Percentiles rank a stretch among this genome's conserved stretches.
Conservation (phyloP, 2,797 vertebrate genomes). For the Eptatretus atami region DNA sequence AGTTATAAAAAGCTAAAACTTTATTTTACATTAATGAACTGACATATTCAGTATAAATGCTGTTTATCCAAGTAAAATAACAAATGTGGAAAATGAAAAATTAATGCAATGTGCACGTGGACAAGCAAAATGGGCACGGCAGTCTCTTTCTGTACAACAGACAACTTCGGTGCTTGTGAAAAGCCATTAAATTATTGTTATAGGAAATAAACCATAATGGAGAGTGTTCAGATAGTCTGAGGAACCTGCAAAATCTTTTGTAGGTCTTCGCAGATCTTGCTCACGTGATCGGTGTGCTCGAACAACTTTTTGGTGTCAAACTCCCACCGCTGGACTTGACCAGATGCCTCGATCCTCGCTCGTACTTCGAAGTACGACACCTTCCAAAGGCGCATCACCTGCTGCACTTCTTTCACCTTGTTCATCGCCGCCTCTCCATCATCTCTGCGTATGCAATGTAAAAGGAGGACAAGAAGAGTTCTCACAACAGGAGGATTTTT, state of each 20-base stretch:
- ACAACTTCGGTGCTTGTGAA: no score
- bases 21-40: background rate
- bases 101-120: background rate
- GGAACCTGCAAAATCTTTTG: slow-evolving; percentile 33
- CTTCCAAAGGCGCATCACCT: slow-evolving; percentile 40
- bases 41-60: background rate
- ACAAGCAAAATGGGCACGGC: background rate
- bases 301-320: slow-evolving; percentile 59
- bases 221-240: background rate
- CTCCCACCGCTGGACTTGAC: slow-evolving; percentile 41
- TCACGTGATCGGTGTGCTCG: slow-evolving; percentile 54
- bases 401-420: slow-evolving; percentile 26
- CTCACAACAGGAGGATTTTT: background rate
- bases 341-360: slow-evolving; percentile 37
- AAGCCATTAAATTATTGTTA: no score
- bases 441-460: slow-evolving; percentile 20
- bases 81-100: slow-evolving; percentile 7
- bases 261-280: slow-evolving; percentile 43
- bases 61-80: slow-evolving; percentile 3
- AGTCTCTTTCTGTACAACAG: no score
- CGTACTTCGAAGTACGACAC: slow-evolving; percentile 36
- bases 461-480: background rate
- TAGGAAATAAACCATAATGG: no score
- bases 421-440: slow-evolving; percentile 22
- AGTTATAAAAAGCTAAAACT: background rate